Evolutionary conservation across 2,888 invertebrate genomes (phyloP), one percentile per base, ranked within the genome.

Genomic region (Teleogryllus oceanicus): DNA sequence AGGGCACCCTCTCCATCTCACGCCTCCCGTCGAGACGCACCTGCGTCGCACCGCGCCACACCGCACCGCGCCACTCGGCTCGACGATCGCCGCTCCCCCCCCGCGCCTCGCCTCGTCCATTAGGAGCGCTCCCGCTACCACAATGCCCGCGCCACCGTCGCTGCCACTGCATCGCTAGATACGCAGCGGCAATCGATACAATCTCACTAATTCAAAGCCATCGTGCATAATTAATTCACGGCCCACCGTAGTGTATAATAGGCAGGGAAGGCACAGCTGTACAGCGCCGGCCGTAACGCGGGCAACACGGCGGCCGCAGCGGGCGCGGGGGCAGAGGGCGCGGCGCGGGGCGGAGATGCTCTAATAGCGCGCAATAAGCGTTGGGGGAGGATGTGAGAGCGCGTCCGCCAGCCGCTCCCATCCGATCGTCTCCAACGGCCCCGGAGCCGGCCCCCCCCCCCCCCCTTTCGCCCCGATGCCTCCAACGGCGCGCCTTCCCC

Each of bases 181-280:
- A 62, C 62, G 16, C 62, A 62, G 37, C 37, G 37, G 37, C 62
- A 62, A 62, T 62, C 62, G 62, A 62, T 62, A 62, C 62, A 62
- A 62, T 62, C 62, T 62, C 62, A 62, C 62, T 62, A 62, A 62
- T 62, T 62, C 62, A 62, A 62, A 62, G 62, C 62, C 62, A 62
- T 62, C 62, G 62, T 62, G 62, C 62, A 62, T 62, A 62, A 62
- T 62, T 62, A 62, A 62, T 62, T 62, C 62, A 62, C 62, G n/a
- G 62, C 62, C 16, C n/a, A n/a, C 16, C 62, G 62, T 62, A 13
- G 62, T 18, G 62, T 62, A 62, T 62, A 62, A 62, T 62, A n/a
- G 62, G 62, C 62, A 8, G 16, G 62, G 62, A 62, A 18, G 62
- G 62, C 62, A 62, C 62, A 62, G 62, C 62, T 62, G 62, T 62